Conservation (phyloP, 2,888 invertebrate species). For the Acrobeloides nanus region DNA sequence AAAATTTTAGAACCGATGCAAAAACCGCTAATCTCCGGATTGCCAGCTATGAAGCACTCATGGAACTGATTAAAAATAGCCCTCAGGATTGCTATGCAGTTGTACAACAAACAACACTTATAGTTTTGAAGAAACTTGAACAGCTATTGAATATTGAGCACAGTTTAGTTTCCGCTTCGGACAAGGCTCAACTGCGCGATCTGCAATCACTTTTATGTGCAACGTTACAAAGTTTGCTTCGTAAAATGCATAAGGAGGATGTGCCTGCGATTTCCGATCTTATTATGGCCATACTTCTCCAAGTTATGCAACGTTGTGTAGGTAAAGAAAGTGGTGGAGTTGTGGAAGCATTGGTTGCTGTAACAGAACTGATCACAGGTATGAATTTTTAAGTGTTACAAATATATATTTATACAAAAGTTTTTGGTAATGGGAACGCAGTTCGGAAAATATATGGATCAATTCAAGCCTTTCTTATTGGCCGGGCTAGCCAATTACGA, state of each 20-base stretch:
- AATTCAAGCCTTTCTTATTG: slow-evolving; percentile 83
- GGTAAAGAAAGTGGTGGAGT: slow-evolving; percentile 60
- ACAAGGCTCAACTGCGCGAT: slow-evolving; percentile 64
- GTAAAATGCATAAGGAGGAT: slow-evolving; percentile 86
- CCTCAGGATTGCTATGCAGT: slow-evolving; percentile 83
- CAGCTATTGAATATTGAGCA: slow-evolving; percentile 85
- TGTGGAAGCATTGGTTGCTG: slow-evolving; percentile 94
- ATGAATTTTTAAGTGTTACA: too few relatives aligned
- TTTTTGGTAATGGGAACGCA: slow-evolving; percentile 75
- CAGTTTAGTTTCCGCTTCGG: slow-evolving; percentile 16
- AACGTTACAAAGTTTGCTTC: slow-evolving; percentile 81
- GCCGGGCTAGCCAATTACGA: slow-evolving; percentile 86
- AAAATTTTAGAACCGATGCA: slow-evolving; percentile 68
- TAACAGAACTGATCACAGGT: slow-evolving; percentile 70
- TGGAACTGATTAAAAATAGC: slow-evolving; percentile 99
- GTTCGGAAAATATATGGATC: slow-evolving; percentile 93
- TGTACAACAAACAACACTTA: slow-evolving; percentile 91
- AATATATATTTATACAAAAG: too few relatives aligned
- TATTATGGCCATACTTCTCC: slow-evolving; percentile 88
- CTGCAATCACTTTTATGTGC: slow-evolving; percentile 90
- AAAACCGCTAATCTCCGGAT: slow-evolving; percentile 80
- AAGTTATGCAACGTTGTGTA: slow-evolving; percentile 63
- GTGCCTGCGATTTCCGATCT: slow-evolving; percentile 92
- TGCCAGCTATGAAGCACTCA: slow-evolving; percentile 94
- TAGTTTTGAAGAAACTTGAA: slow-evolving; percentile 84